Conservation (phyloP, 1,140 invertebrate species). For the Papilio helenus region DNA sequence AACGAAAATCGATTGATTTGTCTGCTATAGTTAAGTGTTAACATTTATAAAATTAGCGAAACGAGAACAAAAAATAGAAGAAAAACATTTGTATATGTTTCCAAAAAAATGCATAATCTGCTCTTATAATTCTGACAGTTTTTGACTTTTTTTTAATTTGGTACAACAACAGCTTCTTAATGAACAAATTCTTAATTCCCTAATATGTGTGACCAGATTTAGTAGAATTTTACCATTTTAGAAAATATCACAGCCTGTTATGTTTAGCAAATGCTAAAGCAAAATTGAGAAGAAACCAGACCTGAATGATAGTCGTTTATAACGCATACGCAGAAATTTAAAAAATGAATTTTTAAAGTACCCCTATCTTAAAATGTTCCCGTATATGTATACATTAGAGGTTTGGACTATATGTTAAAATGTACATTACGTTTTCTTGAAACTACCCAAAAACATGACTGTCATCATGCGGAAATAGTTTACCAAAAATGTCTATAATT, state of each 20-base stretch:
- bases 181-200: too few species aligned
- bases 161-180: background rate
- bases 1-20: background rate
- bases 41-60: constrained; percentile 5
- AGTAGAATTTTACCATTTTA: background rate
- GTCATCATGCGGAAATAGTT: too few species aligned
- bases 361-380: too few species aligned
- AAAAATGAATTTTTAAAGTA: too few species aligned
- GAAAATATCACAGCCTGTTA: background rate
- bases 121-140: background rate
- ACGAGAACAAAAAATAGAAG: background rate
- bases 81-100: background rate
- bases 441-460: too few species aligned
- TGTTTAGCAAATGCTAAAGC: too few species aligned
- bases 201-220: background rate
- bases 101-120: background rate
- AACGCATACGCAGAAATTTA: background rate
- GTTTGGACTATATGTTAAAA: too few species aligned
- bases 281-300: too few species aligned
- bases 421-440: too few species aligned
- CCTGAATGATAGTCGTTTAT: background rate
- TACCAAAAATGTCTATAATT: background rate
- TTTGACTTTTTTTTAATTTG: too few species aligned
- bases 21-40: background rate
- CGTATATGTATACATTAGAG: too few species aligned